phyloP scores from a whole-genome alignment of 2,113 vertebrate species.

The Chionomys nivalis region DNA sequence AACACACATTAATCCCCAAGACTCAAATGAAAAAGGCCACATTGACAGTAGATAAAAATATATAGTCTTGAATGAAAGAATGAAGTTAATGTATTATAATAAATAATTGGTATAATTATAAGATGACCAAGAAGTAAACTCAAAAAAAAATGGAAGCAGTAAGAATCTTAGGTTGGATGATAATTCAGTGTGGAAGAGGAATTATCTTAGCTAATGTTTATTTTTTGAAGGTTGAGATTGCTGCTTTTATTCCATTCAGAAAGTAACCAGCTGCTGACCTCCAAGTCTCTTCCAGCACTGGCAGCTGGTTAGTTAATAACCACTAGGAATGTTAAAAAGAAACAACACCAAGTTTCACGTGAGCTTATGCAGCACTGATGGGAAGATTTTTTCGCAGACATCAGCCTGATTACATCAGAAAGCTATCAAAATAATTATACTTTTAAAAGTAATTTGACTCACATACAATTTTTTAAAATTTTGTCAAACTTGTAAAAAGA shows the following conservation, averaged over 20 bases:
- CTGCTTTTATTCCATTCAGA: neutral
- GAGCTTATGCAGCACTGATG: neutral
- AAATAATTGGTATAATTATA: neutral
- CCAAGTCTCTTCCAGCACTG: slow-evolving; percentile 26
- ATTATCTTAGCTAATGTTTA: slow-evolving; percentile 59
- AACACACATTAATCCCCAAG: neutral
- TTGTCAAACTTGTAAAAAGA: neutral
- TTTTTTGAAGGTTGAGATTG: slow-evolving; percentile 49
- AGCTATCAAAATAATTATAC: neutral
- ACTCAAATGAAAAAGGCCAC: neutral
- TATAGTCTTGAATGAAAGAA: neutral
- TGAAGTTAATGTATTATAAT: neutral
- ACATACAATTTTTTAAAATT: neutral
- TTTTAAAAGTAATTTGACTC: slow-evolving; percentile 17
- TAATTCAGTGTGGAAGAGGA: neutral
- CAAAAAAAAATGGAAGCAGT: neutral
- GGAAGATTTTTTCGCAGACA: slow-evolving; percentile 1
- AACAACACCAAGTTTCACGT: slow-evolving; percentile 63
- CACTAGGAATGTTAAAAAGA: slow-evolving; percentile 70
- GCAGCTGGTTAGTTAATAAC: slow-evolving; percentile 66
- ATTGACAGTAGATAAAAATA: neutral
- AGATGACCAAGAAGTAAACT: neutral
- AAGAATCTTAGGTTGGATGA: neutral
- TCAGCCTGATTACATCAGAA: slow-evolving; percentile 21
- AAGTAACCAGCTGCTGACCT: slow-evolving; percentile 65